Conservation (phyloP, 2,888 invertebrate genomes). For the Thymelicus sylvestris region DNA sequence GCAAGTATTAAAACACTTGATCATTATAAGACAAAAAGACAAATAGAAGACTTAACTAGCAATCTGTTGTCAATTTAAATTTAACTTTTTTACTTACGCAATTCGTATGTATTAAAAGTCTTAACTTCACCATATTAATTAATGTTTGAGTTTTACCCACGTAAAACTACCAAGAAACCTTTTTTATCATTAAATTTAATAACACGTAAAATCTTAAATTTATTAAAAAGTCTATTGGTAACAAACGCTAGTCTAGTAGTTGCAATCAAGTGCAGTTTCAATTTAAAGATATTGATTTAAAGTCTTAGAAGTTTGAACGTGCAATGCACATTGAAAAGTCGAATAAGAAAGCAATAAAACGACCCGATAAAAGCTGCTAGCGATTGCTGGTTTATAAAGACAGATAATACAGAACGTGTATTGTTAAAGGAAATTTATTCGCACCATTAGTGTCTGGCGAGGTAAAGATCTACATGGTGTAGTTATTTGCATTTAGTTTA, state of each 20-base stretch:
- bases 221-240: no score
- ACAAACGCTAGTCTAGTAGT: not conserved
- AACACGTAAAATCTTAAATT: no score
- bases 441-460: constrained; percentile 51
- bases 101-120: no score
- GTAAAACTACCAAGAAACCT: no score
- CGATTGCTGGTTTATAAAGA: constrained; percentile 40
- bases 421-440: constrained; percentile 54
- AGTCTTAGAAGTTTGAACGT: constrained; percentile 17
- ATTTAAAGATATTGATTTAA: constrained; percentile 27
- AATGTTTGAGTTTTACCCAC: no score
- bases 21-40: no score
- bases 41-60: no score
- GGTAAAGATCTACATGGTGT: constrained; percentile 55
- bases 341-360: constrained; percentile 34
- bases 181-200: no score
- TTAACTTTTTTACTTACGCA: no score
- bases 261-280: constrained; percentile 27
- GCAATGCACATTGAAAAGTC: constrained; percentile 31
- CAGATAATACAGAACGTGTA: constrained; percentile 42
- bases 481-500: constrained; percentile 74
- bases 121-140: no score
- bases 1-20: no score
- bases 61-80: no score
- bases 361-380: constrained; percentile 40